Evolutionary conservation across 2,888 invertebrate genomes (phyloP), one percentile per base, ranked within the genome.

Genomic region (Eupithecia inturbata): DNA sequence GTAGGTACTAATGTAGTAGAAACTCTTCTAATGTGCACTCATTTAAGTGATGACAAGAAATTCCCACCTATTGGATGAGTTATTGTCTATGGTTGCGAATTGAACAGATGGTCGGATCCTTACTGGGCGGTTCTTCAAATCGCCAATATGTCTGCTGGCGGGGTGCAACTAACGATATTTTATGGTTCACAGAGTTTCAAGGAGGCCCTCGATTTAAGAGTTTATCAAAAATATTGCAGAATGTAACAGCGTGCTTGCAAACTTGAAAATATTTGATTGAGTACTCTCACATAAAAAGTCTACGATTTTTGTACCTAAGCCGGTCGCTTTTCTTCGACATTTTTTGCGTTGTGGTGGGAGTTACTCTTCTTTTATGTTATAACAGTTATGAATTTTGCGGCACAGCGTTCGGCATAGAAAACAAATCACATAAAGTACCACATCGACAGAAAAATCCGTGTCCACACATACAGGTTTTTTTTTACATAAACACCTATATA

Each of bases 101-200:
- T 41, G 66, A 78, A 79, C 82, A 83, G 81, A 81, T 82, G 83
- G 80, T 36, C 75, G 75, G 77, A 77, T 77, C 79, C 74, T 67
- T 63, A 64, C 78, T 72, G 77, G 75, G 75, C 77, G 83, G 83
- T 79, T 78, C 78, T 77, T 78, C 82, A 79, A 75, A 80, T 73
- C 75, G 60, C 70, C 87, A 87, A 87, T 87, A 88, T 87, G 87
- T 77, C 78, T 62, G 67, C 85, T 70, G 84, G 74, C 78, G 81
- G 82, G 86, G 87, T 68, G 86, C 83, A 70, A n/a, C n/a, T 74
- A 68, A 68, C 70, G 60, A 73, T 70, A 73, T 76, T 73, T 68
- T 68, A 75, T 68, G 66, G 75, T 53, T 62, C 72, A 53, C 5
- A 19, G 66, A 19, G 33, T 76, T 73, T 62, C 19, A 62, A 73